Base-by-base conservation (phyloP, 2,888 invertebrate genomes). In the Gerris lacustris region DNA sequence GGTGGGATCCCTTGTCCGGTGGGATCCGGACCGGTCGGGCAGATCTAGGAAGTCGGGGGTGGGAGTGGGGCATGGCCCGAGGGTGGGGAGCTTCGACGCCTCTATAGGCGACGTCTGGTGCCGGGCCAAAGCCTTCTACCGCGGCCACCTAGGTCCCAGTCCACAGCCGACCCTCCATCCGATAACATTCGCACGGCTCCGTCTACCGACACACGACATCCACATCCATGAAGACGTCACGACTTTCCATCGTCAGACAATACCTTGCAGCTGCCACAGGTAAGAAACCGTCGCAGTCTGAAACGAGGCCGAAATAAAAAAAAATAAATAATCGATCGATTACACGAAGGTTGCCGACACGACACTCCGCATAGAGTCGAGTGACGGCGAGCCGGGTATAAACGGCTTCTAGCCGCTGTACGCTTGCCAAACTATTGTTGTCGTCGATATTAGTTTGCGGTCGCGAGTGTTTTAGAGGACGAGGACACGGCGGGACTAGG, bases 231-330 rank as follows among this genome's bases (percentile, higher is more conserved):
- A 62, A 55, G 62, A 44, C 68, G 11, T 72, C 63, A 63, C 45
- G 45, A 70, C 44, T 67, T 11, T 67, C 72, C 43, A 68, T 71
- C 11, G 67, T 73, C 63, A 73, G 72, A 63, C 73, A 73, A 70
- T 73, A 72, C 45, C 67, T 68, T 6, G 72, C 72, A n/a, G 73
- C 73, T 5, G 72, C 70, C 4, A 70, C 70, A 63, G 73, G 73
- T 72, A 64, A 67, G 47, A 63, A 43, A 64, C 11, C 62, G 1
- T 62, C n/a, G n/a, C 62, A 11, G n/a, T 62, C n/a, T 62, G 11
- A 4, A 15, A 15, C 2, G 11, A n/a, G 15, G n/a, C n/a, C 62
- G 62, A 62, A 62, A 62, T 2, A 31, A 31, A 31, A 31, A 31
- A 31, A 31, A 31, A 31, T 2, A 31, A 31, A 31, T 2, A 31